Conservation (phyloP, 2,888 invertebrate genomes). For the Scaeva pyrastri region DNA sequence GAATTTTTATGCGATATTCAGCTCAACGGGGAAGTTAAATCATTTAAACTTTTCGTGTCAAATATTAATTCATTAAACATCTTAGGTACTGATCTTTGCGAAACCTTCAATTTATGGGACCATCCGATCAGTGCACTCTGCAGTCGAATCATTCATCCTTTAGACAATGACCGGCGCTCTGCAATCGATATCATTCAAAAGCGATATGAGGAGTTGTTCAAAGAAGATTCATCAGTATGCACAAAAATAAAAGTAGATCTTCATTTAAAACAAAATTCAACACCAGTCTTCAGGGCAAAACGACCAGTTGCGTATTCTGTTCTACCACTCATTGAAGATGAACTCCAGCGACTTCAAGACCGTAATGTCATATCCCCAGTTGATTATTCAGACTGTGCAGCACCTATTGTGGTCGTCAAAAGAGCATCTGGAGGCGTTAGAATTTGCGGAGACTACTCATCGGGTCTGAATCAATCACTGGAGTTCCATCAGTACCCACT, state of each 20-base stretch:
- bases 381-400: conserved; percentile 1
- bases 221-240: conserved; percentile 21
- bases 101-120: conserved; percentile 57
- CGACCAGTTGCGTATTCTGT: conserved; percentile 72
- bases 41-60: neutral
- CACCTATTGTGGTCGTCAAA: conserved; percentile 2
- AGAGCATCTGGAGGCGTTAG: conserved; percentile 46
- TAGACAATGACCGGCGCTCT: too few relatives aligned
- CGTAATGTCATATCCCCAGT: conserved; percentile 6
- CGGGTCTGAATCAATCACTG: conserved; percentile 70
- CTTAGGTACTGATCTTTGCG: conserved; percentile 53
- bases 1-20: neutral
- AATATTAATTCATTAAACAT: conserved; percentile 43
- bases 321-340: conserved; percentile 50
- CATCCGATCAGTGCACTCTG: too few relatives aligned
- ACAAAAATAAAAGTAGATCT: conserved; percentile 34
- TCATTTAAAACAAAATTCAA: conserved; percentile 45
- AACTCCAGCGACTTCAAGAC: conserved; percentile 55
- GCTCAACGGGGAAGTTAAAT: neutral
- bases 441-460: neutral
- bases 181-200: neutral
- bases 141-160: too few relatives aligned
- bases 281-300: conserved; percentile 61
- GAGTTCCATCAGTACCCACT: conserved; percentile 61
- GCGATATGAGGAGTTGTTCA: conserved; percentile 17